phyloP scores from a whole-genome alignment of 2,797 vertebrate genomes.

The Sarcophilus harrisii region DNA sequence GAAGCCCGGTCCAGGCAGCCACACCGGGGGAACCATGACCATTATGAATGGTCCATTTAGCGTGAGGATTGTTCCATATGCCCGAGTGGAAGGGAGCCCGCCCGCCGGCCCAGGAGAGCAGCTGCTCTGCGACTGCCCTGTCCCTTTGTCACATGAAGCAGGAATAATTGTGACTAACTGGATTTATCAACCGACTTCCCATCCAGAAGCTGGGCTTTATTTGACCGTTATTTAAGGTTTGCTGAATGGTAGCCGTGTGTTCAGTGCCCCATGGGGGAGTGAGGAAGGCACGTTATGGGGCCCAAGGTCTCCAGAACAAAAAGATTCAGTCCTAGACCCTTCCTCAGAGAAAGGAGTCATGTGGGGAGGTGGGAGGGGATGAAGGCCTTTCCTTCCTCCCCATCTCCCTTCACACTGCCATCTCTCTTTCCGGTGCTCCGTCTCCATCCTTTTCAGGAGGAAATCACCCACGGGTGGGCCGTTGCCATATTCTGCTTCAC shows the following conservation, averaged over 20 bases:
- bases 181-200: conserved; percentile 43
- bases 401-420: background rate
- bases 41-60: conserved; percentile 46
- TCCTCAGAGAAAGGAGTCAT: conserved; percentile 4
- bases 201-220: conserved; percentile 37
- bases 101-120: conserved; percentile 54
- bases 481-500: background rate
- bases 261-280: conserved; percentile 13
- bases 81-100: background rate
- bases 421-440: background rate
- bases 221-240: conserved; percentile 59
- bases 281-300: conserved; percentile 11
- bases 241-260: conserved; percentile 53
- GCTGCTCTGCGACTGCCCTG: conserved; percentile 66
- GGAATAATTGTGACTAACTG: conserved; percentile 55
- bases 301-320: background rate
- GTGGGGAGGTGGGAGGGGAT: background rate
- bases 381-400: background rate
- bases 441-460: background rate
- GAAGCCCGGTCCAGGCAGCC: conserved; percentile 23
- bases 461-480: background rate
- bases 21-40: conserved; percentile 48
- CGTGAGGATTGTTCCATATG: conserved; percentile 63
- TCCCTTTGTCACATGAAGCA: conserved; percentile 64
- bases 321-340: background rate